Evolutionary conservation across 2,888 invertebrate species (phyloP).

Genomic region (Schizotus pectinicornis): DNA sequence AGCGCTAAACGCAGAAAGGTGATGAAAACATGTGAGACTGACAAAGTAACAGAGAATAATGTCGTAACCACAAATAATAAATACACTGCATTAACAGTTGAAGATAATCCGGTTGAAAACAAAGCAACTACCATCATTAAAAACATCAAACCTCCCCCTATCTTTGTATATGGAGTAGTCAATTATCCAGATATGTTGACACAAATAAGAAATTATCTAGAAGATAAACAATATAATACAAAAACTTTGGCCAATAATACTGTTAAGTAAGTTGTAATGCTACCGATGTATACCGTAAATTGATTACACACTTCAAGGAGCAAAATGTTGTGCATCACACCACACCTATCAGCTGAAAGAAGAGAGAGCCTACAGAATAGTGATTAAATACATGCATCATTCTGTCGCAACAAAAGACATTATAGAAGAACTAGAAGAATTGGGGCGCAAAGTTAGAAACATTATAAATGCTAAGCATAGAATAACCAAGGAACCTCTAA

Average conservation of each 20-base stretch:
- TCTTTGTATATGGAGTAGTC: constrained; percentile 26
- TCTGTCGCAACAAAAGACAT: constrained; percentile 17
- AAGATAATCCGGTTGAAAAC: too few relatives aligned
- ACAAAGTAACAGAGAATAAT: too few relatives aligned
- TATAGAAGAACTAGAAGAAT: constrained; percentile 11
- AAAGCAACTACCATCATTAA: too few relatives aligned
- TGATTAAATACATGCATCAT: constrained; percentile 27
- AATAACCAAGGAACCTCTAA: constrained; percentile 25
- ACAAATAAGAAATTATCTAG: constrained; percentile 16
- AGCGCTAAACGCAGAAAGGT: too few relatives aligned
- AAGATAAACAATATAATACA: constrained; percentile 22
- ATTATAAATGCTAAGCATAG: constrained; percentile 26
- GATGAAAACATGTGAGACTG: too few relatives aligned
- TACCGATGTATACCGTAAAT: constrained; percentile 23
- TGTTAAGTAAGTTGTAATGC: constrained; percentile 24
- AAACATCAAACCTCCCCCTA: constrained; percentile 8
- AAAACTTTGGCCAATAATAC: constrained; percentile 25
- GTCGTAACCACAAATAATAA: too few relatives aligned
- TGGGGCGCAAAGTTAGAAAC: constrained; percentile 28
- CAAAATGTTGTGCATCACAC: constrained; percentile 24
- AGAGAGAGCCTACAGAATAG: constrained; percentile 24
- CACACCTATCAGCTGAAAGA: constrained; percentile 31
- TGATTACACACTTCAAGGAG: constrained; percentile 21
- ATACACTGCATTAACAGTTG: too few relatives aligned
- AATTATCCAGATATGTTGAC: constrained; percentile 21